Base-by-base conservation (phyloP, 2,797 vertebrate species). In the Artibeus jamaicensis region DNA sequence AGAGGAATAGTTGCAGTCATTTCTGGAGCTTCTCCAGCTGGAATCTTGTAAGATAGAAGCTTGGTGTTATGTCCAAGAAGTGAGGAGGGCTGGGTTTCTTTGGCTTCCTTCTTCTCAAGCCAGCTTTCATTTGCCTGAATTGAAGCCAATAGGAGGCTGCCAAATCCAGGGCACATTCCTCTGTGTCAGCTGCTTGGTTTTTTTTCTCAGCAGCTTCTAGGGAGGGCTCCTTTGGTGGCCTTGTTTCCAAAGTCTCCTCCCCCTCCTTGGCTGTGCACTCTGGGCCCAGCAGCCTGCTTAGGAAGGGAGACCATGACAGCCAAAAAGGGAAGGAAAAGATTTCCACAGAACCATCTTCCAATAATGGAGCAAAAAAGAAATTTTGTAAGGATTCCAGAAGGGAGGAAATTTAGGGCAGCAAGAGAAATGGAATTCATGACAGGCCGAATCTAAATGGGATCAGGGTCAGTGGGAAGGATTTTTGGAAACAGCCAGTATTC, bases 101-200 rank as follows among this genome's bases (percentile, higher is more conserved):
- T 87, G 89, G 89, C n/a, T 24, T 44, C 76, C 78, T 92, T 91
- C 76, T 96, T 73, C 68, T 76, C 32, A 59, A 94, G 94, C 94
- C 95, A 92, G 67, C 74, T 97, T 95, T 86, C 82, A 91, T 94
- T 95, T 82, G 65, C 81, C 83, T 81, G 50, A 89, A 95, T 93
- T 73, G 76, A 89, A 89, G 74, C 88, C 32, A 55, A 86, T 65
- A 92, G 71, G 71, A 82, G 81, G 59, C 87, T 89, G 53, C 86
- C 29, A 11, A 86, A 89, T 82, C 87, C 77, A 18, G n/a, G 81
- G 46, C 34, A 62, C 71, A 90, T 81, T 93, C 77, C 29, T 94
- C 71, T 74, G 34, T 39, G 68, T 82, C 78, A 90, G 90, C 70
- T n/a, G 55, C 77, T 95, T 32, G 55, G 67, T 65, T 89, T 81